phyloP scores from a whole-genome alignment of 2,797 vertebrate species.

The Denticeps clupeoides region DNA sequence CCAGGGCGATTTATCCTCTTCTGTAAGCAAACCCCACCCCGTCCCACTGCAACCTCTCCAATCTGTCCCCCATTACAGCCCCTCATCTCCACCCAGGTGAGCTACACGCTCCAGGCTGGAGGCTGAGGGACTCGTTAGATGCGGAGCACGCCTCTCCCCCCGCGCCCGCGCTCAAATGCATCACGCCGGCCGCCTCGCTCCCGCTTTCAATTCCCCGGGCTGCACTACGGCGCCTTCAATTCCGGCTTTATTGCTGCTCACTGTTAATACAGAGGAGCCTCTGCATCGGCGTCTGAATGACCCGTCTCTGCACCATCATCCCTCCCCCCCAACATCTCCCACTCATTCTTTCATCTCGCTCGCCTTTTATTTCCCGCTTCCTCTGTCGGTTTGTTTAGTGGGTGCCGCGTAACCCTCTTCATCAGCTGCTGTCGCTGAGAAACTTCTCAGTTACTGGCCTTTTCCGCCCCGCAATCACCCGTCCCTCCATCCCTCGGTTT shows the following conservation, averaged over 20 bases:
- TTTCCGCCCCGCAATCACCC: no score
- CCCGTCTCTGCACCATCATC: slow-evolving; percentile 23
- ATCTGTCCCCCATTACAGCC: slow-evolving; percentile 3
- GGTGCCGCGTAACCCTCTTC: background rate
- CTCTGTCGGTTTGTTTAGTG: slow-evolving; percentile 19
- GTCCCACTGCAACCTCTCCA: slow-evolving; percentile 13
- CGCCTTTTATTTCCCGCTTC: background rate
- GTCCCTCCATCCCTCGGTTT: no score
- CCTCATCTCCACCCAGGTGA: no score
- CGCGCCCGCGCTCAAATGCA: slow-evolving; percentile 16
- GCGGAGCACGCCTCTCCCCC: slow-evolving; percentile 11
- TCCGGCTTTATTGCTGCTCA: slow-evolving; percentile 51
- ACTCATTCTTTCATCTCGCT: background rate
- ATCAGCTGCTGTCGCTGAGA: no score
- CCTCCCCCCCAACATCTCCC: slow-evolving; percentile 5
- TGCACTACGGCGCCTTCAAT: slow-evolving; percentile 41
- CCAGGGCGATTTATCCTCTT: slow-evolving; percentile 14
- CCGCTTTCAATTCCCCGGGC: slow-evolving; percentile 38
- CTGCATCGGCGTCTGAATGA: slow-evolving; percentile 31
- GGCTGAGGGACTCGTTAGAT: no score
- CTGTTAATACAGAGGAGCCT: slow-evolving; percentile 41
- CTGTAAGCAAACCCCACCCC: slow-evolving; percentile 15
- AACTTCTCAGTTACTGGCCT: no score
- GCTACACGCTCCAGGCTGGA: no score
- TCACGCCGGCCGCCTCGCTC: slow-evolving; percentile 12